Evolutionary conservation across 2,113 vertebrate genomes (phyloP), one percentile per base, ranked within the genome.

Genomic region (Onychostoma macrolepis): DNA sequence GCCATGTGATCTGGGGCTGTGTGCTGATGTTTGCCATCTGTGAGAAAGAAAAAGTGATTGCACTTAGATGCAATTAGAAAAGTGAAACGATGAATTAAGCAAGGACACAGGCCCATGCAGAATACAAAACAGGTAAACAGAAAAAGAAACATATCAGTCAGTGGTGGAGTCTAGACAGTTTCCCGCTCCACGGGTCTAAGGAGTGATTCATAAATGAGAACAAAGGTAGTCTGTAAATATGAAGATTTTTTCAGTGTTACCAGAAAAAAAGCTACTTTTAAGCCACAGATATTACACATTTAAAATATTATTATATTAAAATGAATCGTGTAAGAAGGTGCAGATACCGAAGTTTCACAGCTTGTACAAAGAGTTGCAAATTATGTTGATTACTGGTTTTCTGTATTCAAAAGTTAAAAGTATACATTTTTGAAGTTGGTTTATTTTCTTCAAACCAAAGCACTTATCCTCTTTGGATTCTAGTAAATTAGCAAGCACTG

Each of bases 1-100:
- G 67, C 17, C 8, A 10, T 33, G 43, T 85, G 77, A 82, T 43
- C 58, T 38, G 71, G 38, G 85, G 88, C 83, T 83, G 69, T 45
- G 85, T 85, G 86, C 61, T 78, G 83, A 82, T 87, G 88, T 89
- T 87, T 85, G 72, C 88, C 88, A 87, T 89, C 86, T 89, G 86
- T 87, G 86, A 85, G 83, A 81, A 80, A 72, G 88, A 80, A 85
- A 82, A 87, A 87, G 86, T 79, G 87, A 89, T 89, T 89, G 87
- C 58, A 43, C 58, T 65, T 65, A 72, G 85, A 87, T 71, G 79
- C 82, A 80, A 85, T 89, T 87, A 89, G 72, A 83, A 83, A 36
- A 77, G 45, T 72, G 72, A 87, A 89, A 85, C n/a, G 36, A 74
- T 36, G 78, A 81, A 79, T 82, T 82, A 89, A 85, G 87, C 86